These are phyloP conservation scores for Parascotia fuliginaria DNA, from an alignment of 2,888 invertebrate species.

Conservation along the genomic window DNA sequence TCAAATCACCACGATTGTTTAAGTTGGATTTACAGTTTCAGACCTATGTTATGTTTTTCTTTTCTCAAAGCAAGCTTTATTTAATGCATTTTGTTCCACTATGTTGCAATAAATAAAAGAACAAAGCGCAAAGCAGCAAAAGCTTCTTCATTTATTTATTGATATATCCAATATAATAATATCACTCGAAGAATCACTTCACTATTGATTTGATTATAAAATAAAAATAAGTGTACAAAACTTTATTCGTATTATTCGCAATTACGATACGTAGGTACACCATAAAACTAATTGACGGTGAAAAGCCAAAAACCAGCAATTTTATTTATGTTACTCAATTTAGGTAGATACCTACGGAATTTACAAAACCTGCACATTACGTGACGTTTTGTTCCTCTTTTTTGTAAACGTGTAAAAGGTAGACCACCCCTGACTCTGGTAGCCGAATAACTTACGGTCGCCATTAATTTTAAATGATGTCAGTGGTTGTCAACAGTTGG, in stretches of 20 bases:
- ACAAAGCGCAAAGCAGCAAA: too few relatives aligned
- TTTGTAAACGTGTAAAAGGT: slow-evolving; percentile 62
- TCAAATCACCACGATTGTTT: too few relatives aligned
- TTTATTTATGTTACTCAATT: slow-evolving; percentile 24
- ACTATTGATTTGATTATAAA: too few relatives aligned
- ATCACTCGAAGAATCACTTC: too few relatives aligned
- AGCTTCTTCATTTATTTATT: too few relatives aligned
- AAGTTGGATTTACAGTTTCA: too few relatives aligned
- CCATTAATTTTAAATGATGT: slow-evolving; percentile 79
- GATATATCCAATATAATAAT: too few relatives aligned
- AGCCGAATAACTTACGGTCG: slow-evolving; percentile 74
- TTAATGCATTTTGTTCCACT: too few relatives aligned
- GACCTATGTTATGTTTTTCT: too few relatives aligned
- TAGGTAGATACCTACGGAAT: slow-evolving; percentile 10
- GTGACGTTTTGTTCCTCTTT: slow-evolving; percentile 17
- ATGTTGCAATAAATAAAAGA: too few relatives aligned
- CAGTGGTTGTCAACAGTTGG: slow-evolving; percentile 81
- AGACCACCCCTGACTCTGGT: slow-evolving; percentile 81
- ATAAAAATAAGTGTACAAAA: background rate
- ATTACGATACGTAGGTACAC: slow-evolving; percentile 15
- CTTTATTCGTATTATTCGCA: background rate
- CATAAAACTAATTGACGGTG: slow-evolving; percentile 4
- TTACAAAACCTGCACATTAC: slow-evolving; percentile 30
- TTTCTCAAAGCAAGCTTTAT: too few relatives aligned
- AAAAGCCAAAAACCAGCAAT: slow-evolving; percentile 4